Base-by-base conservation (phyloP, 2,113 vertebrate genomes). In the Gadus macrocephalus region DNA sequence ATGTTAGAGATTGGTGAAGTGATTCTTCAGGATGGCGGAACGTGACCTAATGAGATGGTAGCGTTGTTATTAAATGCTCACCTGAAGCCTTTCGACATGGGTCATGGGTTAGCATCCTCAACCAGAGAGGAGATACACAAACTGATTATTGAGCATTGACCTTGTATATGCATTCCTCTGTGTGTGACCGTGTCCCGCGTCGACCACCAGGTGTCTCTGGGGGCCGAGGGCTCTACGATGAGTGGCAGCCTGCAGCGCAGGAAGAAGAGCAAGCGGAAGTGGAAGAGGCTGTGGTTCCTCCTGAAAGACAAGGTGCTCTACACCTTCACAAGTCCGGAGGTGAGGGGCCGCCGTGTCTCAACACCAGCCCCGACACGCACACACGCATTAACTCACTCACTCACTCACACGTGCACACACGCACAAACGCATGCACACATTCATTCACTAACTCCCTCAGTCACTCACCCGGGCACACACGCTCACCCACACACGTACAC, bases 271-370 rank as follows among this genome's bases (percentile, higher is more conserved):
- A 98, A 94, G 87, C 91, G 94, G 78, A 96, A 93, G 80, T 99
- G 96, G 96, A 99, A 96, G 90, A 95, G 94, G 68, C 92, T 97
- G 70, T 99, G 96, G 96, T 98, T 98, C 79, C 95, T 98, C 87
- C 93, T 99, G 88, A 96, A 98, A 92, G 96, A 97, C 92, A 98
- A 98, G 94, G 96, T 98, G 79, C 96, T 99, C 81, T 99, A 98
- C 92, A 97, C 96, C 86, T 98, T 97, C 88, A 84, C 84, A 80
- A 90, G 94, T 87, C 91, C 91, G 0, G 95, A 95, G 94, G 96
- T 97, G 94, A 92, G 92, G 86, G 90, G 89, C 83, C 82, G 85
- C 85, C 89, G 84, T 90, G 84, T 87, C 76, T 89, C 86, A 84
- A 81, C 79, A 81, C 86, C 87, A 82, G 79, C 87, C 80, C 86